A percentile compares a stretch with the other conserved stretches of the same genome.
Evolutionary conservation across 2,888 invertebrate genomes (phyloP).

Genomic region (Chrysodeixis includens): DNA sequence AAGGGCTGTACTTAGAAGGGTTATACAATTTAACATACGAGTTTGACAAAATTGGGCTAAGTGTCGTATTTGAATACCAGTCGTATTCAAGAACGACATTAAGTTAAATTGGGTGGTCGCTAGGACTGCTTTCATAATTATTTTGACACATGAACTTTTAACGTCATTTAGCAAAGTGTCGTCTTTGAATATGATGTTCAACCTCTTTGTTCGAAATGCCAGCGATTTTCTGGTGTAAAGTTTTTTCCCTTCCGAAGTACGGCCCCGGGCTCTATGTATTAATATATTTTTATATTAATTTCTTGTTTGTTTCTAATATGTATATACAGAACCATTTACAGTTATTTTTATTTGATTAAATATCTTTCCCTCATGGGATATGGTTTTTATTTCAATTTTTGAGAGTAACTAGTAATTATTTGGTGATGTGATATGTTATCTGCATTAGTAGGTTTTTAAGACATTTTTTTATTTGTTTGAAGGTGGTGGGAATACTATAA

Average conservation of each 20-base stretch:
- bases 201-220: background rate
- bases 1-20: background rate
- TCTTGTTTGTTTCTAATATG: slow-evolving; percentile 9
- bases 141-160: too few relatives aligned
- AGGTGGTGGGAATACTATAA: background rate
- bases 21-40: background rate
- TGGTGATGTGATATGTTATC: background rate
- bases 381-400: background rate
- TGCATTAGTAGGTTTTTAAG: too few relatives aligned
- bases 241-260: background rate
- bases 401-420: too few relatives aligned
- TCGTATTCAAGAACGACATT: too few relatives aligned
- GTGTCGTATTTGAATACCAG: too few relatives aligned
- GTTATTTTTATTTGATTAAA: slow-evolving; percentile 6
- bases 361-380: background rate
- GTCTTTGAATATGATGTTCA: background rate
- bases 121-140: too few relatives aligned
- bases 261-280: background rate
- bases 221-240: background rate
- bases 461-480: background rate
- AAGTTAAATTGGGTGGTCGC: too few relatives aligned
- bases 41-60: too few relatives aligned
- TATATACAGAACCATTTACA: background rate
- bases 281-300: slow-evolving; percentile 4
- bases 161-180: too few relatives aligned